phyloP scores from a whole-genome alignment of 2,797 vertebrate species.

The Kryptolebias ocellatus region DNA sequence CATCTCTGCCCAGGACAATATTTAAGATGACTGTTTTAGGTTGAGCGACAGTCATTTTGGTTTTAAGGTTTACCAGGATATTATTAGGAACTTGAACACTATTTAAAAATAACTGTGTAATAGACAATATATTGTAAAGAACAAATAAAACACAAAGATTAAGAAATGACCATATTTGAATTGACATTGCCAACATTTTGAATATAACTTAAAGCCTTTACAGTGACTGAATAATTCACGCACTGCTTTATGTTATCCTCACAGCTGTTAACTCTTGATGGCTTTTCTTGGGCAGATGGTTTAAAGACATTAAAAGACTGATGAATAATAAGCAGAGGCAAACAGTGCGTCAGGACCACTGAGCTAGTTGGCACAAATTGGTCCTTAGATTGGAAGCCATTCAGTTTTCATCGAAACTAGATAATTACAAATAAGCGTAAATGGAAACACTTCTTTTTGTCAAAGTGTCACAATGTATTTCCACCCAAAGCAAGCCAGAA shows the following conservation, averaged over 20 bases:
- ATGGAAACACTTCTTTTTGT: no score
- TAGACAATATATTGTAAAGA: no score
- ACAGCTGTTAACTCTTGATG: conserved; percentile 29
- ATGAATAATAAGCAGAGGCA: conserved; percentile 11
- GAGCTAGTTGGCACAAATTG: conserved; percentile 23
- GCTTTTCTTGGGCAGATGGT: conserved; percentile 30
- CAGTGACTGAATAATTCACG: conserved; percentile 2
- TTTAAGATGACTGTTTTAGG: not conserved
- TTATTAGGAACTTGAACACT: not conserved
- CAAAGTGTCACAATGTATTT: no score
- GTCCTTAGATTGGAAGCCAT: conserved; percentile 28
- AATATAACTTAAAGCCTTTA: not conserved
- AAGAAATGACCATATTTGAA: not conserved
- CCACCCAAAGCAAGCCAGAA: no score
- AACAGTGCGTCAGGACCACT: conserved; percentile 21
- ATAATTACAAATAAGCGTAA: conserved; percentile 14
- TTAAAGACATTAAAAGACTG: conserved; percentile 23
- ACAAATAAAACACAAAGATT: no score
- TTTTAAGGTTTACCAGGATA: not conserved
- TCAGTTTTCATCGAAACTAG: conserved; percentile 6
- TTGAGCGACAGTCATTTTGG: not conserved
- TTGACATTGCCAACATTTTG: not conserved
- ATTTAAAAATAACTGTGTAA: no score
- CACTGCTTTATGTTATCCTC: not conserved
- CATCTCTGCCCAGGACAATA: not conserved